Conservation (phyloP, 1,140 invertebrate species). For the Drosophila bocqueti region DNA sequence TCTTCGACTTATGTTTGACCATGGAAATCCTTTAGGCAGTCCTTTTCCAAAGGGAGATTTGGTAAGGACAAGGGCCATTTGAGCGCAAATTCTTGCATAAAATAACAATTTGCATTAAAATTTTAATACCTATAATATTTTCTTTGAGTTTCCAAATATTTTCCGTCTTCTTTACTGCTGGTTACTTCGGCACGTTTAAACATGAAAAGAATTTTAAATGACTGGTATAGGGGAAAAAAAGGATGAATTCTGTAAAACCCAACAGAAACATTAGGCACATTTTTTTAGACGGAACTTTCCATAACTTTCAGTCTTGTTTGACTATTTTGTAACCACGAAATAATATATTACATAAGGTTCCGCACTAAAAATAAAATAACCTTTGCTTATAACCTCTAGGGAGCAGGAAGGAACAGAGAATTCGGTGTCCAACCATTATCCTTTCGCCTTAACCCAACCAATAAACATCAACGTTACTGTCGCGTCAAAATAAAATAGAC, state of each 20-base stretch:
- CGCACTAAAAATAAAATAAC: background rate
- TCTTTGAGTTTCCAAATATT: slow-evolving; percentile 53
- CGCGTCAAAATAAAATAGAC: slow-evolving; percentile 60
- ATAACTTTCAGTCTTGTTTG: background rate
- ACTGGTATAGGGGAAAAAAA: slow-evolving; percentile 30
- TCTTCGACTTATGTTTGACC: slow-evolving; percentile 40
- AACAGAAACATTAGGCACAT: slow-evolving; percentile 13
- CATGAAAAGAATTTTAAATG: slow-evolving; percentile 80
- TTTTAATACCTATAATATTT: slow-evolving; percentile 82
- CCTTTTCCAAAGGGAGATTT: slow-evolving; percentile 76
- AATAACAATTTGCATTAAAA: slow-evolving; percentile 83
- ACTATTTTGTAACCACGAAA: background rate
- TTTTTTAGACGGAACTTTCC: background rate
- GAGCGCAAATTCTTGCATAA: slow-evolving; percentile 75
- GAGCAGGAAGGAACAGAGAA: background rate
- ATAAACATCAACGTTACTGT: slow-evolving; percentile 73
- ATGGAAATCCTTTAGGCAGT: slow-evolving; percentile 74
- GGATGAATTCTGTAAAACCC: slow-evolving; percentile 7
- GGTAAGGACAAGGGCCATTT: slow-evolving; percentile 34
- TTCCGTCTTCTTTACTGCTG: slow-evolving; percentile 13
- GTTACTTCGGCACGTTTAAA: slow-evolving; percentile 60
- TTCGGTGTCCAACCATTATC: slow-evolving; percentile 54
- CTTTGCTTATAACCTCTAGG: background rate
- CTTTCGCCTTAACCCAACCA: slow-evolving; percentile 68
- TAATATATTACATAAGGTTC: background rate